Base-by-base conservation (phyloP, 2,113 vertebrate species). In the Gobius niger region DNA sequence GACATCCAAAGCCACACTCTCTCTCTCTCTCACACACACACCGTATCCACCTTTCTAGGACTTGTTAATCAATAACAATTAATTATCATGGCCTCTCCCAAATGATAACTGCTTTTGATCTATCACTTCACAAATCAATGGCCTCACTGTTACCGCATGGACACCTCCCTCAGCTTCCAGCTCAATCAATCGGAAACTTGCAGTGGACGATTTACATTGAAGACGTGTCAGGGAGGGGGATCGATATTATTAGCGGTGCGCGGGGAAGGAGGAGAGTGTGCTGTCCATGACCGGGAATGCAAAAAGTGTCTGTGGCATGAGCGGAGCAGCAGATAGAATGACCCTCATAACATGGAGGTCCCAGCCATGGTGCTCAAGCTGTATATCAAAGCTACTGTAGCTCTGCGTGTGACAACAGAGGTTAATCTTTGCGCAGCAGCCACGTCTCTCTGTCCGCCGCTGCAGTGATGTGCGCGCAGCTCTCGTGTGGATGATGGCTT, bases 111-210 rank as follows among this genome's bases (percentile, higher is more conserved):
- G 67, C 70, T 65, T 87, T 86, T 84, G 85, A 83, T 84, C 82
- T 82, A 76, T 89, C 88, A 83, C 65, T 84, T 76, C 70, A 73
- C 70, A 71, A 82, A 90, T 91, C 88, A 78, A 87, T 91, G 87
- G 72, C 70, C 54, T 72, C 67, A 53, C 80, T 70, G 82, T 85
- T 80, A 70, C 80, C 44, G 24, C 54, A 76, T 81, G 84, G 81
- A 87, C 85, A 80, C 81, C 89, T 87, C 76, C 73, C 78, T 76
- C 77, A 75, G 78, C 70, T 67, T 78, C 53, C 60, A 47, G 68
- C 68, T 74, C 47, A 44, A 81, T 88, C 73, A 75, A 82, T 88
- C 24, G 62, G 73, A 65, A 78, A 79, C 78, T 75, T 74, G 9
- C 80, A 67, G 62, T 42, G 40, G 66, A 71, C 76, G 60, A 77